These are phyloP conservation scores for Synergus japonicus DNA, from an alignment of 2,888 invertebrate species.

Conservation along the genomic window DNA sequence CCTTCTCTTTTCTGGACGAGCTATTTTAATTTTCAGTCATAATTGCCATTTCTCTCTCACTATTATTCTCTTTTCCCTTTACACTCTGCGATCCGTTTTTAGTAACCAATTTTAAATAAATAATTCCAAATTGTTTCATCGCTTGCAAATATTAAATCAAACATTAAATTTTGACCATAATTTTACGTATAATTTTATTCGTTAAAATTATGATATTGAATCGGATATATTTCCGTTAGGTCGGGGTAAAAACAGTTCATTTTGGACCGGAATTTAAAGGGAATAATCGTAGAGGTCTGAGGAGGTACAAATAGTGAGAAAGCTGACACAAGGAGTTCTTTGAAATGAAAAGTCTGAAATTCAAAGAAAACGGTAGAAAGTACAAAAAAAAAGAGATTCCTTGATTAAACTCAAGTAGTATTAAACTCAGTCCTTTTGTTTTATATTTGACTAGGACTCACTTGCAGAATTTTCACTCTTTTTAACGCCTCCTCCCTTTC, in stretches of 20 bases:
- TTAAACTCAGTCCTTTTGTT: conserved; percentile 3
- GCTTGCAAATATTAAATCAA: background rate
- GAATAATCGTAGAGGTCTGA: background rate
- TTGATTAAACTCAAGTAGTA: conserved; percentile 1
- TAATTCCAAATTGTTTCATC: background rate
- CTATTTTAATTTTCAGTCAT: conserved; percentile 37
- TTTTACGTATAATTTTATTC: too few species aligned
- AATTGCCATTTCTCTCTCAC: conserved; percentile 25
- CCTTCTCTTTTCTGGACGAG: conserved; percentile 17
- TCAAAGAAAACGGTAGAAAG: background rate
- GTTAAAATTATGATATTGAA: too few species aligned
- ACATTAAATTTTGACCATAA: too few species aligned
- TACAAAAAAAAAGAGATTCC: background rate
- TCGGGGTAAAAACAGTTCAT: background rate
- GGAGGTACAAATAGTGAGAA: background rate
- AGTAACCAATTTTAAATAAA: background rate
- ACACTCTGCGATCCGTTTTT: background rate
- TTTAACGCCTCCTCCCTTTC: background rate
- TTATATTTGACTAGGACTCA: background rate
- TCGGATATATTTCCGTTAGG: too few species aligned
- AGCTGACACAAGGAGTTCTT: background rate
- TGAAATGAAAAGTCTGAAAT: background rate
- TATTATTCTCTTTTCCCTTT: conserved; percentile 1
- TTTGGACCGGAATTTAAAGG: background rate
- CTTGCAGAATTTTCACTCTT: background rate